These are phyloP conservation scores for Leptinotarsa undecemlineata DNA, from an alignment of 1,140 invertebrate species.

Conservation along the genomic window DNA sequence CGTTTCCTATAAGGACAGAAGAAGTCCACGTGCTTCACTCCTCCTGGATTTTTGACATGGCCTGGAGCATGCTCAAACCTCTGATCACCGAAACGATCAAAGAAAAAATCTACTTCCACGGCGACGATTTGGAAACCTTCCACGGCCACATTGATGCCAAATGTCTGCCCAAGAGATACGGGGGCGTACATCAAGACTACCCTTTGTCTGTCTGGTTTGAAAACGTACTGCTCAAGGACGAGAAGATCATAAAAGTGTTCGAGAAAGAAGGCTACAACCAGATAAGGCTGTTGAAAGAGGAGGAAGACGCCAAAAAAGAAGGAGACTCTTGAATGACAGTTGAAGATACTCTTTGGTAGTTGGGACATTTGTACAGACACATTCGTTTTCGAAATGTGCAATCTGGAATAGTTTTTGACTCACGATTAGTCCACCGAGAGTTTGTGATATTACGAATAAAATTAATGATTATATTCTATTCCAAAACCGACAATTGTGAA, in stretches of 20 bases:
- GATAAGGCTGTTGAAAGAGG: slow-evolving; percentile 9
- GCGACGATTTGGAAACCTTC: slow-evolving; percentile 71
- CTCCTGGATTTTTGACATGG: slow-evolving; percentile 78
- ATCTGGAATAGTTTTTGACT: no score
- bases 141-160: slow-evolving; percentile 73
- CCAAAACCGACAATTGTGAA: no score
- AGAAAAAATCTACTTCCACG: slow-evolving; percentile 75
- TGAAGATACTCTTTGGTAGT: neutral
- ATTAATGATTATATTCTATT: no score
- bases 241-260: slow-evolving; percentile 66
- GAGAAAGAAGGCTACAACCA: slow-evolving; percentile 62
- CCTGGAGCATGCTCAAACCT: slow-evolving; percentile 76
- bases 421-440: no score
- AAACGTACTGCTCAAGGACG: slow-evolving; percentile 62
- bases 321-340: neutral
- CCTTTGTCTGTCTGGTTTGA: slow-evolving; percentile 72
- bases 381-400: no score
- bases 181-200: slow-evolving; percentile 71
- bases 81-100: slow-evolving; percentile 69
- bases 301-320: neutral
- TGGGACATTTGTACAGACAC: no score
- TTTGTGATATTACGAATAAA: no score
- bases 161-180: slow-evolving; percentile 70
- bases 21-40: slow-evolving; percentile 78
- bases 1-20: slow-evolving; percentile 72